These are phyloP conservation scores for Microplitis deprimator DNA, from an alignment of 2,888 invertebrate genomes.

Conservation along the genomic window DNA sequence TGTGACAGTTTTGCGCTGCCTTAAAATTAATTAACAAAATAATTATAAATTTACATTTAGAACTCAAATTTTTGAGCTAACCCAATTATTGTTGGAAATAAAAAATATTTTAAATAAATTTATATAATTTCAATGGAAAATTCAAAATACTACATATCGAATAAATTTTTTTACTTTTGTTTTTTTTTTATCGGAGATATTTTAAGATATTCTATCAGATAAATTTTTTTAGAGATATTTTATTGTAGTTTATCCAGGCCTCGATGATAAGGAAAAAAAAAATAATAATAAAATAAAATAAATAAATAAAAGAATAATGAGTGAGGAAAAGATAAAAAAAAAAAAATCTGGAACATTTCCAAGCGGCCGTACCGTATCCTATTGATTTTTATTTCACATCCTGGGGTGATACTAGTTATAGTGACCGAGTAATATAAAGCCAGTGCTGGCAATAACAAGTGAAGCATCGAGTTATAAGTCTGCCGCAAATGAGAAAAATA, in stretches of 20 bases:
- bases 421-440: conserved; percentile 47
- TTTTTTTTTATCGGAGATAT: neutral
- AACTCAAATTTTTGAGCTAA: neutral
- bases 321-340: conserved; percentile 22
- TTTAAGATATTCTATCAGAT: neutral
- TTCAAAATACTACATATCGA: neutral
- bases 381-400: conserved; percentile 65
- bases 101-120: neutral
- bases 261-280: conserved; percentile 26
- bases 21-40: conserved; percentile 14
- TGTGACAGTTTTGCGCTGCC: conserved; percentile 24
- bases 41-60: conserved; percentile 12
- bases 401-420: conserved; percentile 49
- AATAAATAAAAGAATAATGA: conserved; percentile 27
- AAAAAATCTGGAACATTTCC: conserved; percentile 58
- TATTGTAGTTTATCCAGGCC: conserved; percentile 1
- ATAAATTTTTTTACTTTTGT: neutral
- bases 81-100: neutral
- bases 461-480: conserved; percentile 16
- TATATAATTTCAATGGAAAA: too few relatives aligned
- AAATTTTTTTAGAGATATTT: conserved; percentile 1
- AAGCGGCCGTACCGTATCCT: conserved; percentile 56
- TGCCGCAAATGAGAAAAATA: conserved; percentile 5
- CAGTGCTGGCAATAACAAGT: conserved; percentile 22
- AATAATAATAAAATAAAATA: conserved; percentile 22